Conservation (phyloP, 2,888 invertebrate genomes). For the Galerucella calmariensis region DNA sequence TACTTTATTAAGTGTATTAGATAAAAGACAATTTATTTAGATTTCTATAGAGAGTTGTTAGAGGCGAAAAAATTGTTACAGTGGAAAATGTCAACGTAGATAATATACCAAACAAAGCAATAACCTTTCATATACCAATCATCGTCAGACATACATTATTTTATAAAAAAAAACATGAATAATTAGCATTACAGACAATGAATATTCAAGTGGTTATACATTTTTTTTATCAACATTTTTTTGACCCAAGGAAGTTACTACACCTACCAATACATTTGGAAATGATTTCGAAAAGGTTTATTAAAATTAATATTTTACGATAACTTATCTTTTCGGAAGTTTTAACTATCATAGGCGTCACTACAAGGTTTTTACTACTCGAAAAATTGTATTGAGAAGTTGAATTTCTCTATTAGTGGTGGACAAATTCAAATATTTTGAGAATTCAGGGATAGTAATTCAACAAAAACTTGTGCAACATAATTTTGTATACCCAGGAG, state of each 20-base stretch:
- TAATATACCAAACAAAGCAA: background rate
- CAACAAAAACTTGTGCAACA: too few species aligned
- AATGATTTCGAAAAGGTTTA: slow-evolving; percentile 16
- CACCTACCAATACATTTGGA: slow-evolving; percentile 9
- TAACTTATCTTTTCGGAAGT: slow-evolving; percentile 13
- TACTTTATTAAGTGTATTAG: slow-evolving; percentile 10
- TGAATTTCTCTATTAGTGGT: too few species aligned
- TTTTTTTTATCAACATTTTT: slow-evolving; percentile 14
- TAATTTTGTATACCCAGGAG: too few species aligned
- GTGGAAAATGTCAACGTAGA: background rate
- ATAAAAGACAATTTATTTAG: background rate
- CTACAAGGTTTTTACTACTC: background rate
- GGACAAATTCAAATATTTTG: too few species aligned
- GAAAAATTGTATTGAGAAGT: too few species aligned
- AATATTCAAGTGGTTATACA: slow-evolving; percentile 7
- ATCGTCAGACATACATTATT: background rate
- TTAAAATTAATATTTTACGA: slow-evolving; percentile 7
- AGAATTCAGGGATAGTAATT: too few species aligned
- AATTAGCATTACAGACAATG: slow-evolving; percentile 18
- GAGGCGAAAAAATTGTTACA: background rate
- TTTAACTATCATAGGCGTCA: background rate
- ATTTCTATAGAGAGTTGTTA: background rate
- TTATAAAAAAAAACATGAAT: background rate
- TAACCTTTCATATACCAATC: background rate
- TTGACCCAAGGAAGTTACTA: slow-evolving; percentile 12